Percentiles rank a stretch among this genome's conserved stretches.
Evolutionary conservation across 2,797 vertebrate genomes (phyloP).

Genomic region (Chloroceryle inda): DNA sequence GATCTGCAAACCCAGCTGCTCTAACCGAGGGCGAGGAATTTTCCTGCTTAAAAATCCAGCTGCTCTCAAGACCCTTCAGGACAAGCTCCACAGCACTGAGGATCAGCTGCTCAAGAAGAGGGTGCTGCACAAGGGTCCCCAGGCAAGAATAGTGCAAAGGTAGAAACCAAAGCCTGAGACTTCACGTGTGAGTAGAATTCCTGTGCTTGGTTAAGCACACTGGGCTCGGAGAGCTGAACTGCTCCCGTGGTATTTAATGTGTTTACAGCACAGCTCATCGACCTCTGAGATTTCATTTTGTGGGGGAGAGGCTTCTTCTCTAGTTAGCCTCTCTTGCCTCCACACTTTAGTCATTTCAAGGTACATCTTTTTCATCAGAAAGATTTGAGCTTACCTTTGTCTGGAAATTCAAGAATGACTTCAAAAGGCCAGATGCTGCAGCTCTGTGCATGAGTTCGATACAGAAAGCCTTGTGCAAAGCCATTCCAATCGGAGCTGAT

Average conservation of each 20-base stretch:
- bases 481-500: not conserved
- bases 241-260: not conserved
- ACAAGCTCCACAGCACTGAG: slow-evolving; percentile 76
- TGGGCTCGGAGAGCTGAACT: not conserved
- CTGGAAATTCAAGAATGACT: not conserved
- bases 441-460: not conserved
- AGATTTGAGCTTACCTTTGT: not conserved
- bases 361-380: not conserved
- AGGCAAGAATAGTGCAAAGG: slow-evolving; percentile 87
- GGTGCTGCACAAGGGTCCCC: slow-evolving; percentile 56
- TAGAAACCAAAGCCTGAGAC: slow-evolving; percentile 22
- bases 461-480: not conserved
- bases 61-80: slow-evolving; percentile 79
- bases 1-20: slow-evolving; percentile 92
- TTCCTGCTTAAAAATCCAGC: slow-evolving; percentile 86
- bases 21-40: slow-evolving; percentile 91
- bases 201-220: not conserved
- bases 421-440: not conserved
- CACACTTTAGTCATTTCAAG: not conserved
- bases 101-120: slow-evolving; percentile 56
- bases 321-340: not conserved
- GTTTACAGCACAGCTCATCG: not conserved
- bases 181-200: not conserved
- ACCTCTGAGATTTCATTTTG: not conserved
- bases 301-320: not conserved